Base-by-base conservation (phyloP, 2,113 vertebrate genomes). In the Chaetodon auriga region DNA sequence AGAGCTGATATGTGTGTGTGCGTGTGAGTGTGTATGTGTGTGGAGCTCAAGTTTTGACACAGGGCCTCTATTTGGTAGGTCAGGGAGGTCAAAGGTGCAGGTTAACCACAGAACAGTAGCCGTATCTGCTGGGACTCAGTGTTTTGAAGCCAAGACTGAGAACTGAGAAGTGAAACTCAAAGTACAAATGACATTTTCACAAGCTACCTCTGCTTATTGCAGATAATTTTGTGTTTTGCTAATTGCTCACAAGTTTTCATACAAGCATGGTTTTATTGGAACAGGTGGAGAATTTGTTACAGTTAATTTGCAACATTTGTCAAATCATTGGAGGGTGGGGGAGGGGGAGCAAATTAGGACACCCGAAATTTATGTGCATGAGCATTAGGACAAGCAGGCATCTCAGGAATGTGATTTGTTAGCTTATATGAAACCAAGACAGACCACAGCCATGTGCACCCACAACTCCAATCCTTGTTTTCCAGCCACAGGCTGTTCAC, bases 241-340 rank as follows among this genome's bases (percentile, higher is more conserved):
- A 66, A 78, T 80, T 68, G 58, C 69, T 85, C 64, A 78, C 21
- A 38, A 60, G 51, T 30, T 61, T 66, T 66, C 57, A 46, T 53
- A 84, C 82, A 25, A 79, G 58, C 21, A 48, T 43, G 18, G 57
- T 69, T 73, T 87, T 71, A 61, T 54, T 64, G 54, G 61, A 89
- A 82, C 85, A 89, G 85, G 83, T 92, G 89, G 78, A 64, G 70
- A 53, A 61, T 85, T 82, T 80, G 70, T 87, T 80, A 46, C 74
- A 87, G 79, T 75, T 87, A 69, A 85, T 88, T 85, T 83, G 79
- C 75, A 83, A 51, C 66, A 90, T 90, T 90, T 87, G 82, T 87
- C 78, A 79, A 83, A 78, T 81, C 77, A 74, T 19, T 62, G 46
- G 58, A 63, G 68, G 68, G 30, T 30, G 30, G 30, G 43, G 35